These are phyloP conservation scores for Cosmorhoe ocellata DNA, from an alignment of 2,888 invertebrate genomes.

Conservation along the genomic window DNA sequence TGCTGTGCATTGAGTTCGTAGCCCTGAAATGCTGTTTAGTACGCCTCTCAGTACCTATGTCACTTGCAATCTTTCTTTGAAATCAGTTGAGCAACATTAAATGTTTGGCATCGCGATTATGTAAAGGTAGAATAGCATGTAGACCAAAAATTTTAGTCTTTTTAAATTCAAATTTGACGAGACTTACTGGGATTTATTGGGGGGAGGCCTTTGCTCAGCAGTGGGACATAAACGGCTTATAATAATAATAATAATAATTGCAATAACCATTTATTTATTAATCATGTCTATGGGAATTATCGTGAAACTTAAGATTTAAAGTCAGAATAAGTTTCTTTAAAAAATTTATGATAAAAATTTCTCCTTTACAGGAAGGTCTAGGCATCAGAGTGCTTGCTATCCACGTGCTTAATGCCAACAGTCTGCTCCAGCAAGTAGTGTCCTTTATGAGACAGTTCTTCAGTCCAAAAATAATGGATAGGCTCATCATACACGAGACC, in stretches of 20 bases:
- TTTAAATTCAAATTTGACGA: too few species aligned
- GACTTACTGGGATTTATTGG: too few species aligned
- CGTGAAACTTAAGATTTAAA: too few species aligned
- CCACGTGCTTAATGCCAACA: slow-evolving; percentile 68
- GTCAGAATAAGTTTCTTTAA: too few species aligned
- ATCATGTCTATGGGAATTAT: too few species aligned
- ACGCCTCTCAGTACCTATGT: slow-evolving; percentile 15
- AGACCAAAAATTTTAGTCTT: too few species aligned
- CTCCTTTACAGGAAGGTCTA: slow-evolving; percentile 70
- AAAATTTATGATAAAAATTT: too few species aligned
- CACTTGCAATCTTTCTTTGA: slow-evolving; percentile 9
- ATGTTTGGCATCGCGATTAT: slow-evolving; percentile 9
- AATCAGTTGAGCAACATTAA: slow-evolving; percentile 16
- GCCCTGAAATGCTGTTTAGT: slow-evolving; percentile 14
- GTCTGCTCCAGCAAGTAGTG: slow-evolving; percentile 52
- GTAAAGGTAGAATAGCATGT: too few species aligned
- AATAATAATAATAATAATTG: too few species aligned
- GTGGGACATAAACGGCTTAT: too few species aligned
- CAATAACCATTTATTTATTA: too few species aligned
- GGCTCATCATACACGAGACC: slow-evolving; percentile 48
- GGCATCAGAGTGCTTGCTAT: slow-evolving; percentile 63
- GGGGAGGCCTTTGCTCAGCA: too few species aligned
- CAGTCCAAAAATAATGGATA: slow-evolving; percentile 60
- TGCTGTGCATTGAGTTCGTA: not conserved
- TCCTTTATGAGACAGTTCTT: slow-evolving; percentile 60